Conservation (phyloP, 1,140 invertebrate species). For the Drosophila sp. region DNA sequence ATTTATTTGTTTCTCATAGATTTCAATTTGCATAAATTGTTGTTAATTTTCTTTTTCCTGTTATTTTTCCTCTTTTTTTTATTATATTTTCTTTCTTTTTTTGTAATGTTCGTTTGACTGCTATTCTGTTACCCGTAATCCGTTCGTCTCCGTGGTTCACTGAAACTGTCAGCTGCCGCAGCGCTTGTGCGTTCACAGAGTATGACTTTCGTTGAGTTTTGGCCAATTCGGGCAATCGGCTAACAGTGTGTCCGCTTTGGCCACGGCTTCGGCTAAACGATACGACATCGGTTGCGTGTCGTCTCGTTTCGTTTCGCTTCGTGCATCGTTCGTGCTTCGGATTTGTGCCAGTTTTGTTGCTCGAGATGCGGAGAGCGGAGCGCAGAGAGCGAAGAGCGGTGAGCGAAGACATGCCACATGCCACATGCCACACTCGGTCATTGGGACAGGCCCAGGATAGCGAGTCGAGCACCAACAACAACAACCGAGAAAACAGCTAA, state of each 20-base stretch:
- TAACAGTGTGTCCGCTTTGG: background rate
- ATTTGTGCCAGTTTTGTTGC: conserved; percentile 10
- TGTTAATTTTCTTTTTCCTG: conserved; percentile 1
- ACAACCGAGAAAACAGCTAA: background rate
- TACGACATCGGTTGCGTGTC: background rate
- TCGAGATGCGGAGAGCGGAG: background rate
- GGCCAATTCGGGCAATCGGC: background rate
- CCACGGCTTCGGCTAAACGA: background rate
- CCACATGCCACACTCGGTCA: conserved; percentile 58
- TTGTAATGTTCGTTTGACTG: conserved; percentile 18
- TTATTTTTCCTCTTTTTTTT: background rate
- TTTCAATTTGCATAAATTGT: background rate
- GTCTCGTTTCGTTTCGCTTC: background rate
- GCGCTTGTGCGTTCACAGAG: conserved; percentile 72
- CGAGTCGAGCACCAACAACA: conserved; percentile 8
- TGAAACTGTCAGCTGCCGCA: conserved; percentile 83
- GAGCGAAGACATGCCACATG: conserved; percentile 27
- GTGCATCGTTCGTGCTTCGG: background rate
- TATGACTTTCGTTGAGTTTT: conserved; percentile 79
- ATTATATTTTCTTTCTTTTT: background rate
- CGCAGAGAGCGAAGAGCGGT: background rate
- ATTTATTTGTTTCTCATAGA: conserved; percentile 1
- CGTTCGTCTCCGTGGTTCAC: conserved; percentile 84
- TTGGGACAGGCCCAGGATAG: conserved; percentile 73
- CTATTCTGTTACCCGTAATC: conserved; percentile 80